A percentile compares a stretch with the other conserved stretches of the same genome.
Evolutionary conservation across 2,797 vertebrate genomes (phyloP).

Genomic region (Hozukius guyotensis): DNA sequence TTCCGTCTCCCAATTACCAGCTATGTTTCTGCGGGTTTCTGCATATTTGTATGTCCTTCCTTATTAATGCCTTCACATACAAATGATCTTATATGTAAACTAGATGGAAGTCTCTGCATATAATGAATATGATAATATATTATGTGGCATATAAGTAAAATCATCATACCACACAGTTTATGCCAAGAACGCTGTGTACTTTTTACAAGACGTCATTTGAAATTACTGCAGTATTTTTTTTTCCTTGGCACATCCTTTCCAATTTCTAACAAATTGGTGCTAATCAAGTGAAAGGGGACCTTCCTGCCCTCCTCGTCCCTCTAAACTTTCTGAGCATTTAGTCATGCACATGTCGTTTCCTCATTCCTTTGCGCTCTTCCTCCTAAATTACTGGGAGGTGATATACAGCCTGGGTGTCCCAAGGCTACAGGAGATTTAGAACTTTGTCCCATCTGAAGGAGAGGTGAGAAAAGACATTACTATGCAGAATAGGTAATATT

Average conservation of each 20-base stretch:
- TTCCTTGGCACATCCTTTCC: constrained; percentile 32
- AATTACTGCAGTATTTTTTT: constrained; percentile 41
- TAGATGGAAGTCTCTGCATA: neutral
- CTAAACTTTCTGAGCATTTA: constrained; percentile 71
- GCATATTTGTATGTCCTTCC: neutral
- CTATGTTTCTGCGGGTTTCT: constrained; percentile 6
- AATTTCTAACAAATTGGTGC: constrained; percentile 51
- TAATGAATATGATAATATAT: neutral
- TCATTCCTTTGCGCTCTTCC: constrained; percentile 69
- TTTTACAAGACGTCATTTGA: constrained; percentile 16
- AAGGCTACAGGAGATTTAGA: constrained; percentile 84
- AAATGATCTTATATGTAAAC: constrained; percentile 4
- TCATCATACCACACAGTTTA: neutral
- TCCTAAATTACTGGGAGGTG: constrained; percentile 80
- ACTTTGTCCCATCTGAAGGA: constrained; percentile 82
- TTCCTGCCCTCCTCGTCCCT: constrained; percentile 63
- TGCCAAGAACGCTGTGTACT: neutral
- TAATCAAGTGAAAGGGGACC: constrained; percentile 63
- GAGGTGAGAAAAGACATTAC: constrained; percentile 85
- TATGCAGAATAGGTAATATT: constrained; percentile 83
- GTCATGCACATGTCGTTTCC: constrained; percentile 70
- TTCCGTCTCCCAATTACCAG: constrained; percentile 15
- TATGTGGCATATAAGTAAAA: neutral
- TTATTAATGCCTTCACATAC: constrained; percentile 22
- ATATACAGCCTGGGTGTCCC: constrained; percentile 79